Percentiles rank a stretch among this genome's conserved stretches.
Evolutionary conservation across 1,140 invertebrate species (phyloP).

Genomic region (Stegodyphus dumicola): DNA sequence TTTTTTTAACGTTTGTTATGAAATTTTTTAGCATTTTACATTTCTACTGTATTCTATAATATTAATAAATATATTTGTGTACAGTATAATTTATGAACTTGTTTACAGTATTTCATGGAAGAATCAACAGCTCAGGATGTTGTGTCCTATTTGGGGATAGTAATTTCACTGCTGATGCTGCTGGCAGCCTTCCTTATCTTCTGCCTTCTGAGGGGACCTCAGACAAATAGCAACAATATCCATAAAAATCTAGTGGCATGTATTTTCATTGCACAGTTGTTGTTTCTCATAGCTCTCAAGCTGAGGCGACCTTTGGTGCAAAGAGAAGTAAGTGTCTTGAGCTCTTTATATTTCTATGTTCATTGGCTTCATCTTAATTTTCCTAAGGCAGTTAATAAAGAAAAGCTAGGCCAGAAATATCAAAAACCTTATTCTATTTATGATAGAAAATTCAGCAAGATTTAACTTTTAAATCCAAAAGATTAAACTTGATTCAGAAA

Average conservation of each 20-base stretch:
- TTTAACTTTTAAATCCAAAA: too few species aligned
- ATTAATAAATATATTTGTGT: not conserved
- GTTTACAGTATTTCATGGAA: constrained; percentile 61
- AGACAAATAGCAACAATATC: constrained; percentile 94
- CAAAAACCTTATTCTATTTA: too few species aligned
- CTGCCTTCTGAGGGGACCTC: constrained; percentile 76
- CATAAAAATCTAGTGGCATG: constrained; percentile 92
- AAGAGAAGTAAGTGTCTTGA: constrained; percentile 68
- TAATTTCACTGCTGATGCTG: constrained; percentile 78
- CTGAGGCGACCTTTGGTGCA: constrained; percentile 78
- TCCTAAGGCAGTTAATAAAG: too few species aligned
- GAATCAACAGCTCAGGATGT: constrained; percentile 82
- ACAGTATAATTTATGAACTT: not conserved
- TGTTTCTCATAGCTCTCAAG: constrained; percentile 89
- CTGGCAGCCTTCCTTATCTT: constrained; percentile 76
- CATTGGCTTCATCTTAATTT: not conserved
- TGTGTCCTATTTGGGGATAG: constrained; percentile 87
- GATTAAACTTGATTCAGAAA: too few species aligned
- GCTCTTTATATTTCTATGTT: not conserved
- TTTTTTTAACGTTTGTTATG: too few species aligned
- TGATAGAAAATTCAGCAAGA: too few species aligned
- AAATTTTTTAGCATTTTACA: not conserved
- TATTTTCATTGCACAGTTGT: constrained; percentile 84
- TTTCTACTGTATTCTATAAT: not conserved
- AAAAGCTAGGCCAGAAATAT: too few species aligned